Percentiles rank a stretch among this genome's conserved stretches.
Evolutionary conservation across 2,888 invertebrate species (phyloP).

Genomic region (Epiblema foenella): DNA sequence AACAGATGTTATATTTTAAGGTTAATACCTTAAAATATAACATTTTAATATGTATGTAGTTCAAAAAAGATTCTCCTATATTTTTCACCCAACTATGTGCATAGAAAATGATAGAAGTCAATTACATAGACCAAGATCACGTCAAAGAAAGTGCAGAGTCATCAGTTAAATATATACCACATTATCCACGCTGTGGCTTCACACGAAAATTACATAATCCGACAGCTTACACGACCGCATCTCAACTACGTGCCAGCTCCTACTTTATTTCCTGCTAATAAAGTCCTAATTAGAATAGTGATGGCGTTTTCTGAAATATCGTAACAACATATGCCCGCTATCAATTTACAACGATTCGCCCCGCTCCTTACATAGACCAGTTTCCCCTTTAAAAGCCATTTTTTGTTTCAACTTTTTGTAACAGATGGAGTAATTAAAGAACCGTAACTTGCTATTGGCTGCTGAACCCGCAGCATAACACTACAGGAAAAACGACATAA

Average conservation of each 20-base stretch:
- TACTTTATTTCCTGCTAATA: background rate
- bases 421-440: conserved; percentile 68
- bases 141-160: conserved; percentile 44
- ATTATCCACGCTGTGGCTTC: conserved; percentile 49
- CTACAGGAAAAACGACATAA: conserved; percentile 14
- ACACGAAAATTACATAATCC: conserved; percentile 29
- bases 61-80: background rate
- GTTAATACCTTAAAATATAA: too few relatives aligned
- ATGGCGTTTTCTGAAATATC: conserved; percentile 19
- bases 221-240: background rate
- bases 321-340: conserved; percentile 55
- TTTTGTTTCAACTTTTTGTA: conserved; percentile 55
- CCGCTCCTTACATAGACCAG: conserved; percentile 62
- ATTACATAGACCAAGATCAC: conserved; percentile 29
- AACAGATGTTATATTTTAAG: too few relatives aligned
- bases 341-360: conserved; percentile 75
- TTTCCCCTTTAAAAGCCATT: conserved; percentile 49
- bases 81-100: background rate
- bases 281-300: background rate
- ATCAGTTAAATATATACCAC: conserved; percentile 51
- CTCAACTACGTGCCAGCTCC: background rate
- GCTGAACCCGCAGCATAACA: conserved; percentile 48
- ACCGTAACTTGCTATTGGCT: conserved; percentile 66
- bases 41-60: background rate
- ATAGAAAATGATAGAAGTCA: conserved; percentile 2